These are phyloP conservation scores for Plutomurus gul DNA, from an alignment of 1,140 invertebrate genomes.

Conservation along the genomic window DNA sequence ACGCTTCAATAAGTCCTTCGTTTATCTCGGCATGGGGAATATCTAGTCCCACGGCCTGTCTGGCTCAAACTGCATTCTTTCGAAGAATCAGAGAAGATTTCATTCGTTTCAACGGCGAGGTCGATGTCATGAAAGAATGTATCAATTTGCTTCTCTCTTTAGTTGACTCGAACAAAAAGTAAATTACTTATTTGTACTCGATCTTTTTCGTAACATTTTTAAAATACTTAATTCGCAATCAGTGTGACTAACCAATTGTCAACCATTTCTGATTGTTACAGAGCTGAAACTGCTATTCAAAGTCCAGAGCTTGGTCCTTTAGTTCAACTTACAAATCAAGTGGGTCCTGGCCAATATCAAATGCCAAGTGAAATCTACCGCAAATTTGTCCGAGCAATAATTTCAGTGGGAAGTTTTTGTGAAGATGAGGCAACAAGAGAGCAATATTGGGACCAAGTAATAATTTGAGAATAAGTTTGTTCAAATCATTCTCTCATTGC, in stretches of 20 bases:
- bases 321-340: slow-evolving; percentile 42
- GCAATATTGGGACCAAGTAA: slow-evolving; percentile 61
- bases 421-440: slow-evolving; percentile 56
- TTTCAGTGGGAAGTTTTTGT: slow-evolving; percentile 60
- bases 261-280: neutral
- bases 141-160: slow-evolving; percentile 65
- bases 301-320: slow-evolving; percentile 42
- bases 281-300: slow-evolving; percentile 47
- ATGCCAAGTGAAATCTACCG: slow-evolving; percentile 46
- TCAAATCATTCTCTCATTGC: neutral
- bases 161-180: slow-evolving; percentile 66
- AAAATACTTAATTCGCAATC: neutral
- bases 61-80: slow-evolving; percentile 68
- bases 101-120: slow-evolving; percentile 64
- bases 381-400: slow-evolving; percentile 58
- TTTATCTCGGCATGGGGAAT: slow-evolving; percentile 67
- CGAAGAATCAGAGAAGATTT: slow-evolving; percentile 67
- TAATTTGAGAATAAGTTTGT: neutral
- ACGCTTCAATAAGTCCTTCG: slow-evolving; percentile 60
- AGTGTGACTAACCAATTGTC: no score
- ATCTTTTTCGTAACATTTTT: neutral
- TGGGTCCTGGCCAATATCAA: slow-evolving; percentile 46
- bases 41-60: slow-evolving; percentile 64
- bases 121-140: slow-evolving; percentile 64
- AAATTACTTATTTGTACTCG: slow-evolving; percentile 51